Base-by-base conservation (phyloP, 1,140 invertebrate genomes). In the Matsumurasca onukii region DNA sequence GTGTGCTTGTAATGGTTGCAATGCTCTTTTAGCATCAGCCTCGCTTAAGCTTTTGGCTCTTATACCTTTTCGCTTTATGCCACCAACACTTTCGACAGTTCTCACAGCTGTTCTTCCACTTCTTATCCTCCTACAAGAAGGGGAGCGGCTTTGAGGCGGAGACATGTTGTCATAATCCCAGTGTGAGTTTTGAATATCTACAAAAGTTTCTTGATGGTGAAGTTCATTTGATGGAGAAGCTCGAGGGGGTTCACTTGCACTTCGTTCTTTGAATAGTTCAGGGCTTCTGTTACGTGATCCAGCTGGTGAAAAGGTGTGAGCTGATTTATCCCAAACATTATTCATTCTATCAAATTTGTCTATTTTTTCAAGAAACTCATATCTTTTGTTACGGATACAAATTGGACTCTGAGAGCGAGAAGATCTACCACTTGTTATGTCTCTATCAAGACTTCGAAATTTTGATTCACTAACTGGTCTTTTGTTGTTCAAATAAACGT, bases 391-490 rank as follows among this genome's bases (percentile, higher is more conserved):
- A 9, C 75, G 68, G 0, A 75, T 76, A 31, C 75, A 78, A 70
- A 52, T 69, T 0, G 81, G 82, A 70, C 81, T 83, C 0, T 79
- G 78, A 61, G 78, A 80, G 48, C 81, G 72, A 1, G 80, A 82
- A 0, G 79, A 80, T 48, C 80, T 75, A 39, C 80, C 30, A 51
- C 67, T 68, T 1, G 59, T 48, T 1, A 57, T 61, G 63, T 84
- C 80, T 61, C 79, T 80, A 72, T 91, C 89, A 80, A 86, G 85
- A 69, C 82, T 84, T 73, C 83, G 84, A 77, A 92, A 91, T 72
- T 85, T 84, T 0, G 90, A 92, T 71, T 88, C 83, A 2, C 85
- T 86, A 0, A 91, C 89, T 17, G 89, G 88, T 76, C 85, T 86
- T 67, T 87, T 88, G 69, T 89, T 82, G 17, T 84, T 80, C 39